A percentile compares a stretch with the other conserved stretches of the same genome.
These are phyloP conservation scores for Channa argus DNA, from an alignment of 2,113 vertebrate genomes.

Conservation along the genomic window DNA sequence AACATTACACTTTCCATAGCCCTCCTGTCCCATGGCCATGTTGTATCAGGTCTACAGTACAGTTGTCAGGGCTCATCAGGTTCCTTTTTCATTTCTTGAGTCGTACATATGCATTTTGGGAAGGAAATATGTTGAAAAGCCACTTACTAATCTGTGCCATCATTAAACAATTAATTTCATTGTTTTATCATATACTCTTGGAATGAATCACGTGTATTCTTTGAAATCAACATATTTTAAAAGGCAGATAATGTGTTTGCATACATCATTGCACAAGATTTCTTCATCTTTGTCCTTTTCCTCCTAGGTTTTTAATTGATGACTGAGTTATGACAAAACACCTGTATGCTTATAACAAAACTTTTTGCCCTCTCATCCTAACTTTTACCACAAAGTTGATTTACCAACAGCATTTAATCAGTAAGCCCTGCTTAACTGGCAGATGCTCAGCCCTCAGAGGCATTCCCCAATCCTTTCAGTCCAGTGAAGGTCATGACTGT, in stretches of 20 bases:
- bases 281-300: not conserved
- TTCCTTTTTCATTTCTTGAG: not conserved
- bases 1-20: constrained; percentile 20
- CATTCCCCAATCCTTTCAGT: not conserved
- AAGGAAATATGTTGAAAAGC: not conserved
- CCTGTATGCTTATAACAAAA: not conserved
- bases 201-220: not conserved
- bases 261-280: constrained; percentile 3
- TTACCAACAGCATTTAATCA: constrained; percentile 33
- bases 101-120: not conserved
- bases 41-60: not conserved
- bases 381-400: not conserved
- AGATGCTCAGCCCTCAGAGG: constrained; percentile 3
- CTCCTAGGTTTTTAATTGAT: not conserved
- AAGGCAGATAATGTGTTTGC: constrained; percentile 22
- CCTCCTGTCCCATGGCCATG: constrained; percentile 47
- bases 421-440: not conserved
- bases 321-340: not conserved
- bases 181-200: no score
- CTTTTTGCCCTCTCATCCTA: constrained; percentile 3
- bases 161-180: no score
- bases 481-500: not conserved
- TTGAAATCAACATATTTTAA: not conserved
- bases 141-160: no score
- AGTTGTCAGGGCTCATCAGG: constrained; percentile 18